Evolutionary conservation across 30 jellyfish, hydroid and myxozoan species (phyloP), one percentile per base, ranked within the genome.

Genomic region (Aurelia sp.): DNA sequence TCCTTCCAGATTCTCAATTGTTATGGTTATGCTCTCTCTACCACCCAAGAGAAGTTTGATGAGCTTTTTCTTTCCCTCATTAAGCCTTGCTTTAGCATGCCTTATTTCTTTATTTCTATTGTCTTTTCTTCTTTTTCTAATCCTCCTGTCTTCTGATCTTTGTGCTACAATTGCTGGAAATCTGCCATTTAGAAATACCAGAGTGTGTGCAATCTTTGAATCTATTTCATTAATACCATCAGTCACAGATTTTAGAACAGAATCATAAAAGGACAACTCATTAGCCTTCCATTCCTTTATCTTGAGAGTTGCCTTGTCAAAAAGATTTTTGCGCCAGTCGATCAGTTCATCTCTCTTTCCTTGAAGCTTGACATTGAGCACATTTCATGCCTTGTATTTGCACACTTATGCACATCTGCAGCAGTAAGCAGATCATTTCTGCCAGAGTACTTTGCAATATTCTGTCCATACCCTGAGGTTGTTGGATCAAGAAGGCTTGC

Each of bases 381-480:
- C 75, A 64, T 64, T 64, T 22, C 6, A 64, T 16, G 75, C 75
- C 37, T 64, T 64, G 75, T 16, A 64, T 64, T 64, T 16, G 75
- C 75, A 64, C 75, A 64, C 44, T 64, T 64, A 59, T 59, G 69
- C 69, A 59, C 75, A 64, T 64, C 75, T 64, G 75, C 75, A 64
- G 75, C 75, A 64, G 75, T 22, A 64, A 18, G 37, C 37, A 16
- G 75, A 64, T 64, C 37, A 64, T 22, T 64, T 16, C 37, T 13
- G 27, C 13, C 75, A 22, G 75, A 64, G 17, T 64, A 64, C 37
- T 64, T 64, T 13, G 37, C 37, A 64, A 64, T 64, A 64, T 64
- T 64, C 75, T 64, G 75, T 64, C 37, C 75, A 64, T 64, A 64
- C 44, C 75, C 75, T 64, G 75, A 64, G 16, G 27, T 22, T 64